Base-by-base conservation (phyloP, 2,888 invertebrate species). In the Lampropteryx suffumata region DNA sequence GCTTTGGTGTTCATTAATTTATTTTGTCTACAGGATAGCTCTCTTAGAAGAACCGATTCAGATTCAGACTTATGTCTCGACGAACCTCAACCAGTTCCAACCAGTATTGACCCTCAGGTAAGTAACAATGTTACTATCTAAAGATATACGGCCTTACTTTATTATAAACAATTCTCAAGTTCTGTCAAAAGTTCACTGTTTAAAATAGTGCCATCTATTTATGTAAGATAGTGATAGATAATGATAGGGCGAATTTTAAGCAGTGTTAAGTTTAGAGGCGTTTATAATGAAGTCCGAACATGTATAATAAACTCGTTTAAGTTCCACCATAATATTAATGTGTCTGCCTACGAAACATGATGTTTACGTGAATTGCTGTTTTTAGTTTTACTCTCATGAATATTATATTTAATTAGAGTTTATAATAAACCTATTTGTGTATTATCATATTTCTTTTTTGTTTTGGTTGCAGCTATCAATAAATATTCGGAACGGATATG, bases 61-160 rank as follows among this genome's bases (percentile, higher is more conserved):
- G 97, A 97, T 85, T 96, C 96, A n/a, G 97, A 97, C 82, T 92
- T 97, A 59, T 97, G 97, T 82, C 93, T 96, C 67, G 95, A 95
- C 71, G 96, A 96, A 50, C 79, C 79, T 29, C 85, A 82, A 51
- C 70, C 82, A 8, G 73, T 79, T 36, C 89, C 90, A 14, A 73
- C 84, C 8, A 85, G 71, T 60, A 88, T 89, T 55, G 90, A 90
- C 57, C 89, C 89, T 37, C 90, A 90, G 88, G 90, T 90, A 51
- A 29, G n/a, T 26, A 33, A 39, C n/a, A n/a, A n/a, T n/a, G n/a
- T 3, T 24, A 26, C 24, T 46, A 26, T 33, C 9, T 17, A 35
- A 13, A 13, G 13, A 11, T n/a, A n/a, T n/a, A n/a, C n/a, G n/a
- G n/a, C n/a, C n/a, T n/a, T n/a, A n/a, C n/a, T n/a, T n/a, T n/a